Evolutionary conservation across 1,140 invertebrate species (phyloP), one percentile per base, ranked within the genome.

Genomic region (Drosophila melanica): DNA sequence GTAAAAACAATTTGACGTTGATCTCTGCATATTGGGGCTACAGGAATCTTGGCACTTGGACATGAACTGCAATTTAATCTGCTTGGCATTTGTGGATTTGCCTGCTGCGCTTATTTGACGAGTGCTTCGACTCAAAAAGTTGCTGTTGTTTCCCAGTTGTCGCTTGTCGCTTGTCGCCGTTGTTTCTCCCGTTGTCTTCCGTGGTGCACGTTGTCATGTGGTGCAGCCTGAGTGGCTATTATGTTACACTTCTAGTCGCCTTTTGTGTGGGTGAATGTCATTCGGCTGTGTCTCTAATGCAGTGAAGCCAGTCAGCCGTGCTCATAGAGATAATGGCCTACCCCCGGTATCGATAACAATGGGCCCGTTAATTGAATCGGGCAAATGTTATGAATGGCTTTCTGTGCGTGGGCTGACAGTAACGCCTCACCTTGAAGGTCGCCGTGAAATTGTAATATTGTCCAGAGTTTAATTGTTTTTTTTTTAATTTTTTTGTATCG

Each of bases 311-410:
- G 41, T 65, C 59, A 48, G 44, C 60, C 79, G 60, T 14, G 39
- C 20, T 63, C 58, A 64, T 33, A 48, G 41, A 58, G 72, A 80
- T 81, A 80, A 80, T 80, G 67, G 54, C 44, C 70, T 47, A 62
- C 41, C 8, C 41, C 33, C 39, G 55, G 30, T 54, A 66, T 42
- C 59, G 39, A 77, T 63, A 79, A 87, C 82, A 87, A 87, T 87
- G 62, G 76, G 9, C 50, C 30, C 48, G 79, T 82, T 87, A 82
- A 87, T 87, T 87, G 79, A 82, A 82, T 81, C 72, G 72, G 30
- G 47, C 54, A 58, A 78, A 55, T 44, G 51, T 53, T 67, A 18
- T 71, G 37, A 65, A 55, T 70, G 53, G 57, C 66, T 86, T 87
- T 81, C 70, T 44, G 67, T 81, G 79, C 79, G 82, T 87, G 79